phyloP scores from a whole-genome alignment of 2,888 invertebrate genomes.

The Scaptomyza reducta region DNA sequence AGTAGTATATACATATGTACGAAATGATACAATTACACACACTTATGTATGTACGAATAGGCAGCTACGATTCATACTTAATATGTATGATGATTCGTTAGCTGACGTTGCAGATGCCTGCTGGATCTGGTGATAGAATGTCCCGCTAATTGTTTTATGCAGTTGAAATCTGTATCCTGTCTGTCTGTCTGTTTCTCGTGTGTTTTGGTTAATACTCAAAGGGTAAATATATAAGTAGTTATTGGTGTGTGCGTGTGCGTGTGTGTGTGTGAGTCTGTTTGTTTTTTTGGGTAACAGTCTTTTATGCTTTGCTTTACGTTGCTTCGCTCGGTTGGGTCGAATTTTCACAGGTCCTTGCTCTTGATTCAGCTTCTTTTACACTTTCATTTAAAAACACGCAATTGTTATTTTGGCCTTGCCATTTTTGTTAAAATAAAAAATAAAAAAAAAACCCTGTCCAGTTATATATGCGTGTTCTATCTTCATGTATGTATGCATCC shows the following conservation, averaged over 20 bases:
- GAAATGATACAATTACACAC: background rate
- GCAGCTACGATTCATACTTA: slow-evolving; percentile 9
- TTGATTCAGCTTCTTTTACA: slow-evolving; percentile 11
- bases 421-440: slow-evolving; percentile 23
- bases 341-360: slow-evolving; percentile 36
- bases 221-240: slow-evolving; percentile 34
- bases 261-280: slow-evolving; percentile 11
- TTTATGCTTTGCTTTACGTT: slow-evolving; percentile 47
- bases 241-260: slow-evolving; percentile 16
- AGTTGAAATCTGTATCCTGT: slow-evolving; percentile 6
- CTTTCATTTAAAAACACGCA: slow-evolving; percentile 13
- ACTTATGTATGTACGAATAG: background rate
- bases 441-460: slow-evolving; percentile 20
- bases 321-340: slow-evolving; percentile 51
- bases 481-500: slow-evolving; percentile 20
- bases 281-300: slow-evolving; percentile 55
- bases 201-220: slow-evolving; percentile 45
- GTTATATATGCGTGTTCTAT: slow-evolving; percentile 22
- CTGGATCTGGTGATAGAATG: background rate
- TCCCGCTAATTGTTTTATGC: background rate
- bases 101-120: too few species aligned
- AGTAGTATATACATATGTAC: background rate
- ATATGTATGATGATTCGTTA: background rate
- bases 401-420: slow-evolving; percentile 47
- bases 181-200: slow-evolving; percentile 16